Evolutionary conservation across 2,113 vertebrate species (phyloP).

Genomic region (chimpanzee (Pan troglodytes)): NHGRI_mPanTro3-v2.1_pri NC_072404.2:87433501-87434000

Average conservation of each 20-base stretch:
- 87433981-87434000: neutral
- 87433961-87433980: neutral
- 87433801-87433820: too few species aligned
- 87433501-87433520: neutral
- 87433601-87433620: conserved; percentile 8
- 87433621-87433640: neutral
- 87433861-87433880: too few species aligned
- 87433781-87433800: too few species aligned
- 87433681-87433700: too few species aligned
- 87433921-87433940: neutral
- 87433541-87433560: neutral
- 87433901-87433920: too few species aligned
- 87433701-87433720: too few species aligned
- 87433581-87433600: neutral
- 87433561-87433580: neutral
- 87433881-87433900: too few species aligned
- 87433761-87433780: too few species aligned
- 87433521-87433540: neutral
- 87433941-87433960: neutral
- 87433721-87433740: too few species aligned
- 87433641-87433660: neutral
- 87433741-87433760: too few species aligned
- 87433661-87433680: neutral
- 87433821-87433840: too few species aligned
- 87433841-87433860: too few species aligned